Percentiles rank a stretch among this genome's conserved stretches.
phyloP scores from a whole-genome alignment of 1,140 invertebrate genomes.

The Trigoniulus corallinus region DNA sequence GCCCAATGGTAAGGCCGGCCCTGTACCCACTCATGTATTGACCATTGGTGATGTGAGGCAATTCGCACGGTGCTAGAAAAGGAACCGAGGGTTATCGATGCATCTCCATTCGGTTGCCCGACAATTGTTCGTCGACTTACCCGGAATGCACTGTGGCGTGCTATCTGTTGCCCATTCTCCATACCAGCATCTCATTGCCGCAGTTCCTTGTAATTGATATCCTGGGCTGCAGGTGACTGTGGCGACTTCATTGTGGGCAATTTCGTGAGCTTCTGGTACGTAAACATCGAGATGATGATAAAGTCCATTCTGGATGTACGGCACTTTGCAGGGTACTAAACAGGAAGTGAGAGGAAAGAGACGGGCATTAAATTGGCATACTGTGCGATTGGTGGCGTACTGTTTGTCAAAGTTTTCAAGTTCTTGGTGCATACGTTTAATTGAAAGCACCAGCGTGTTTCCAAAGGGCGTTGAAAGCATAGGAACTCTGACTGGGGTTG shows the following conservation, averaged over 20 bases:
- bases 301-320: slow-evolving; percentile 40
- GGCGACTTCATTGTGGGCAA: slow-evolving; percentile 41
- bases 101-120: too few relatives aligned
- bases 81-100: too few relatives aligned
- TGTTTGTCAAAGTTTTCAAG: too few relatives aligned
- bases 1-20: slow-evolving; percentile 54
- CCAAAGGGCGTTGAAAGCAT: too few relatives aligned
- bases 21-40: slow-evolving; percentile 57
- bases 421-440: too few relatives aligned
- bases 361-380: too few relatives aligned
- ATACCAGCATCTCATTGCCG: slow-evolving; percentile 51
- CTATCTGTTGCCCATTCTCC: slow-evolving; percentile 53
- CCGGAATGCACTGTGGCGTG: slow-evolving; percentile 55
- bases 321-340: slow-evolving; percentile 47
- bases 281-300: slow-evolving; percentile 29
- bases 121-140: too few relatives aligned
- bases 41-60: slow-evolving; percentile 50
- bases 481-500: too few relatives aligned
- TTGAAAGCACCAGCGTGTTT: too few relatives aligned
- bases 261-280: slow-evolving; percentile 30
- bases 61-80: slow-evolving; percentile 45
- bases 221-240: slow-evolving; percentile 46
- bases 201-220: slow-evolving; percentile 47
- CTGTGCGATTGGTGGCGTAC: too few relatives aligned
- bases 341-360: slow-evolving; percentile 12